Evolutionary conservation across 2,888 invertebrate species (phyloP).

Genomic region (Euclidia mi): DNA sequence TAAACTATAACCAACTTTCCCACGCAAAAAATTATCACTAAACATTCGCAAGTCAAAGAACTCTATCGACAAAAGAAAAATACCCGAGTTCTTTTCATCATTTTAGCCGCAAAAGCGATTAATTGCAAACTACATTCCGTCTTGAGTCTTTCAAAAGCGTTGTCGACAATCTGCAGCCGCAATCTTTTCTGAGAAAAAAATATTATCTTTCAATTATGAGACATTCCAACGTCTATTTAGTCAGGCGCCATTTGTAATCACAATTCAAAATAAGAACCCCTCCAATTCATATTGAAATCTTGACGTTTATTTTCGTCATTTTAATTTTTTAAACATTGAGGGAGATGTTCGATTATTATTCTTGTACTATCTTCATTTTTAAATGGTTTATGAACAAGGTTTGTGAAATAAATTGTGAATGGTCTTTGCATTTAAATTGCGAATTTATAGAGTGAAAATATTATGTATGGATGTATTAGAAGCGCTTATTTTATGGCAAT

Average conservation of each 20-base stretch:
- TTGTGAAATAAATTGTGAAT: background rate
- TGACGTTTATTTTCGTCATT: conserved; percentile 22
- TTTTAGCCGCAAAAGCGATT: conserved; percentile 40
- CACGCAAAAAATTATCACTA: conserved; percentile 7
- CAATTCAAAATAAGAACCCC: conserved; percentile 71
- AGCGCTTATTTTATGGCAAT: conserved; percentile 7
- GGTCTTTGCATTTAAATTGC: conserved; percentile 10
- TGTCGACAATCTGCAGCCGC: conserved; percentile 60
- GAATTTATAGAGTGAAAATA: conserved; percentile 6
- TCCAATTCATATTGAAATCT: conserved; percentile 36
- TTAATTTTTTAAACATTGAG: conserved; percentile 25
- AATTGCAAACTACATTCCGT: conserved; percentile 46
- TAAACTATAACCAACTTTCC: background rate
- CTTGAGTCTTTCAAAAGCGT: conserved; percentile 57
- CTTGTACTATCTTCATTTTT: conserved; percentile 1
- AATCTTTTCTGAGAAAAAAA: conserved; percentile 68
- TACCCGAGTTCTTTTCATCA: conserved; percentile 8
- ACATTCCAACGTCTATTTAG: conserved; percentile 73
- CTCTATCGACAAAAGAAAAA: conserved; percentile 5
- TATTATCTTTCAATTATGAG: conserved; percentile 83
- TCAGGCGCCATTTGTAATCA: conserved; percentile 72
- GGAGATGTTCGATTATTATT: conserved; percentile 1
- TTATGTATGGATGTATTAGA: conserved; percentile 3
- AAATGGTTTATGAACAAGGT: background rate
- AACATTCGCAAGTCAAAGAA: conserved; percentile 1